Evolutionary conservation across 2,888 invertebrate species (phyloP).

Genomic region (Leucoma salicis): DNA sequence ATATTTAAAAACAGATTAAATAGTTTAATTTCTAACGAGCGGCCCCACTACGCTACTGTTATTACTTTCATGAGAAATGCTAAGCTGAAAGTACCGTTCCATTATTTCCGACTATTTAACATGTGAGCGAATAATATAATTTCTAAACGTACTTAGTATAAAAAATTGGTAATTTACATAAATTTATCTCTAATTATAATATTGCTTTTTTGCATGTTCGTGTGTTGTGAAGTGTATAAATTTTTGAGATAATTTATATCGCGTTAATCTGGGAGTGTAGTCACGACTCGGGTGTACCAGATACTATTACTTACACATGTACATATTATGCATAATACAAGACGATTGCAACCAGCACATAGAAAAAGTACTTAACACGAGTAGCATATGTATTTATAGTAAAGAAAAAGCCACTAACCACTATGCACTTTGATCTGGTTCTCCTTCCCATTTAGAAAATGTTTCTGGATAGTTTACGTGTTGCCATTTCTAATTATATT

Average conservation of each 20-base stretch:
- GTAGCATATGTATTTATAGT: too few relatives aligned
- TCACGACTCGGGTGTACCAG: slow-evolving; percentile 50
- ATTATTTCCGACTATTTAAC: slow-evolving; percentile 9
- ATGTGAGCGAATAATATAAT: slow-evolving; percentile 10
- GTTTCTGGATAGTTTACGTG: too few relatives aligned
- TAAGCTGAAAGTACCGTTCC: slow-evolving; percentile 7
- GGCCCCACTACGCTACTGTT: not conserved
- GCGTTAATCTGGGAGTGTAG: slow-evolving; percentile 47
- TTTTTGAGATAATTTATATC: slow-evolving; percentile 14
- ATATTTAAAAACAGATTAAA: not conserved
- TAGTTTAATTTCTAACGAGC: not conserved
- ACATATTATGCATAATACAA: slow-evolving; percentile 17
- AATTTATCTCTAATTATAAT: slow-evolving; percentile 23
- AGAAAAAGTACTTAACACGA: slow-evolving; percentile 28
- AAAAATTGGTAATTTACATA: slow-evolving; percentile 16
- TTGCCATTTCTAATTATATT: too few relatives aligned
- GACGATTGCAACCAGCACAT: slow-evolving; percentile 20
- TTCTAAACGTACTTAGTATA: slow-evolving; percentile 10
- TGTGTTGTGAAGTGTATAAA: slow-evolving; percentile 8
- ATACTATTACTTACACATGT: slow-evolving; percentile 57
- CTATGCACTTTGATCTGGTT: too few relatives aligned
- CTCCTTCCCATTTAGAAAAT: too few relatives aligned
- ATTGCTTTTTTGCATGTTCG: slow-evolving; percentile 22
- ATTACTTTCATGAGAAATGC: not conserved
- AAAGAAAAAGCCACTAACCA: too few relatives aligned